Conservation (phyloP, 1,140 invertebrate species). For the Luehdorfia chinensis region DNA sequence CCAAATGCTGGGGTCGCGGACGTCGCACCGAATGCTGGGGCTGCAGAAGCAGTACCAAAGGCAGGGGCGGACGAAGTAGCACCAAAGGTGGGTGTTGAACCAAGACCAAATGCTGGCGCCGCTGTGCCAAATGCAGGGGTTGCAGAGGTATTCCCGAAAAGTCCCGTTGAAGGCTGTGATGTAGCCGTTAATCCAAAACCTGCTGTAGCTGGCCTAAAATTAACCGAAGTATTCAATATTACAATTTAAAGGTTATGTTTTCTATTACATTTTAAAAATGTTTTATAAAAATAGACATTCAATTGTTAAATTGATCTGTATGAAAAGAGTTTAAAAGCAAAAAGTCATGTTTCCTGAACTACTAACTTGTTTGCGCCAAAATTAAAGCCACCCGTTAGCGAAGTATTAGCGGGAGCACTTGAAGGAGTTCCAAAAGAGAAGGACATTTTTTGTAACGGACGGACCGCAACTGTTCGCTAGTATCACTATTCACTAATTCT, state of each 20-base stretch:
- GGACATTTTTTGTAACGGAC: too few species aligned
- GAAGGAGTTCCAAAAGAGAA: conserved; percentile 64
- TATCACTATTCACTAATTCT: not conserved
- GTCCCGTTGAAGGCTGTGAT: conserved; percentile 49
- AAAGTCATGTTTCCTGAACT: not conserved
- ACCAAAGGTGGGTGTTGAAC: conserved; percentile 6
- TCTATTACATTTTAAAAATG: not conserved
- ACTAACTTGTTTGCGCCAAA: conserved; percentile 70
- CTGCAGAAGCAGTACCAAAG: conserved; percentile 23
- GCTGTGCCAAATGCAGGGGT: conserved; percentile 27
- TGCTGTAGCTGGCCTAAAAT: conserved; percentile 50
- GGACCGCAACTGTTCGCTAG: too few species aligned
- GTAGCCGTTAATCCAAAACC: conserved; percentile 58
- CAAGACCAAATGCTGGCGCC: conserved; percentile 13
- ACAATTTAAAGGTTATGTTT: conserved; percentile 12
- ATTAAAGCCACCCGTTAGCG: conserved; percentile 54
- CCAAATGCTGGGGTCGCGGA: conserved; percentile 29
- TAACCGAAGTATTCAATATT: conserved; percentile 7
- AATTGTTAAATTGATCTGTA: too few species aligned
- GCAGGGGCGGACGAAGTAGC: conserved; percentile 24
- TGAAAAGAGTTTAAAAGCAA: too few species aligned
- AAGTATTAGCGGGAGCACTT: conserved; percentile 59
- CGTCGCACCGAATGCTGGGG: conserved; percentile 23
- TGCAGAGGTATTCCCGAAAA: conserved; percentile 37
- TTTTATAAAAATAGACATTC: too few species aligned